A percentile compares a stretch with the other conserved stretches of the same genome.
Evolutionary conservation across 2,113 vertebrate genomes (phyloP).

Genomic region (Tinamus guttatus): DNA sequence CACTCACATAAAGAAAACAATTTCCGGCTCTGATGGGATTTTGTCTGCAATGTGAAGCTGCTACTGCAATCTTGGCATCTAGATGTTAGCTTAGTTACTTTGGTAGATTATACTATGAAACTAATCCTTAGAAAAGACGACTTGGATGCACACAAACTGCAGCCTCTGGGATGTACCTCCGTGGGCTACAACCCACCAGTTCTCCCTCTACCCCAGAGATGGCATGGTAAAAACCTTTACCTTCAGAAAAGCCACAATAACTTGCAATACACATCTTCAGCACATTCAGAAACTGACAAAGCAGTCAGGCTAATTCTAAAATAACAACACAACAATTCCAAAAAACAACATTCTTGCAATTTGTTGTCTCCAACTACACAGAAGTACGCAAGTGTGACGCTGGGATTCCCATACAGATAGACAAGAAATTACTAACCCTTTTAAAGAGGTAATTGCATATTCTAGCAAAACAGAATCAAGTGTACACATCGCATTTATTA

Average conservation of each 20-base stretch:
- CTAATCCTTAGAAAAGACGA: constrained; percentile 55
- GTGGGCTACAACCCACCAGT: not conserved
- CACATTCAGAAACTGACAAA: not conserved
- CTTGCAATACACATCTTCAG: not conserved
- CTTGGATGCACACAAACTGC: not conserved
- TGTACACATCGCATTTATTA: not conserved
- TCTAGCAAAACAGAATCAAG: not conserved
- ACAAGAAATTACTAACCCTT: not conserved
- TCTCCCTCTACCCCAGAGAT: not conserved
- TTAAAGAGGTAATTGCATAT: not conserved
- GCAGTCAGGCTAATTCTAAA: not conserved
- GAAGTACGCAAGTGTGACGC: not conserved
- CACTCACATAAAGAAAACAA: constrained; percentile 61
- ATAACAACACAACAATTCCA: not conserved
- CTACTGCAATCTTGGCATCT: not conserved
- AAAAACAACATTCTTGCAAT: not conserved
- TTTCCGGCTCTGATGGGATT: constrained; percentile 36
- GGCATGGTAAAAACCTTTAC: not conserved
- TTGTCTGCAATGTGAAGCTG: not conserved
- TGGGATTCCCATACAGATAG: not conserved
- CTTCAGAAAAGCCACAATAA: not conserved
- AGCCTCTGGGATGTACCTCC: not conserved
- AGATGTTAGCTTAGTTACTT: constrained; percentile 12
- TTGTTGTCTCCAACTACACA: not conserved
- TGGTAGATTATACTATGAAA: constrained; percentile 21